These are phyloP conservation scores for Dryobates pubescens DNA, from an alignment of 2,797 vertebrate species.

Conservation along the genomic window DNA sequence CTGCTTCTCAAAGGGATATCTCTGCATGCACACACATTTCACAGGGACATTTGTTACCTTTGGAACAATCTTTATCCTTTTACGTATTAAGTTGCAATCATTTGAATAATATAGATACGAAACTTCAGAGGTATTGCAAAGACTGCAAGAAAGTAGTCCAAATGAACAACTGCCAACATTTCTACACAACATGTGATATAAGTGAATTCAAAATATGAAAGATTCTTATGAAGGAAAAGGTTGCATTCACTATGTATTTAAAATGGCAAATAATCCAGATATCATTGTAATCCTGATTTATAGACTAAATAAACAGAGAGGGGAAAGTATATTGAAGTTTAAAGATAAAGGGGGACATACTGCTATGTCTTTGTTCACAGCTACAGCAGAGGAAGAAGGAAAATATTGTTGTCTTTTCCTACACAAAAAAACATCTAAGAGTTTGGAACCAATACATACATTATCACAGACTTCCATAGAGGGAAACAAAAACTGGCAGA, in stretches of 20 bases:
- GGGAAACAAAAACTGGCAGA: background rate
- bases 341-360: background rate
- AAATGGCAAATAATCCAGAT: background rate
- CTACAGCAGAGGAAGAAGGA: background rate
- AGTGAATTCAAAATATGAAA: background rate
- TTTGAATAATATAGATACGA: background rate
- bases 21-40: background rate
- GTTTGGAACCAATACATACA: background rate
- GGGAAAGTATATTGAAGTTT: background rate
- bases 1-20: background rate
- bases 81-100: background rate
- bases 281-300: background rate
- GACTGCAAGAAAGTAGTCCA: background rate
- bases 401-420: background rate
- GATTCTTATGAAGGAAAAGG: background rate
- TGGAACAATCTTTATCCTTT: background rate
- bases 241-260: background rate
- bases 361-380: background rate
- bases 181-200: background rate
- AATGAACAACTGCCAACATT: background rate
- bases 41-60: background rate
- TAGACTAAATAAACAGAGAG: background rate
- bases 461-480: background rate
- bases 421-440: background rate
- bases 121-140: background rate